These are phyloP conservation scores for Rhea americana DNA, from an alignment of 2,113 vertebrate species.

Conservation along the genomic window DNA sequence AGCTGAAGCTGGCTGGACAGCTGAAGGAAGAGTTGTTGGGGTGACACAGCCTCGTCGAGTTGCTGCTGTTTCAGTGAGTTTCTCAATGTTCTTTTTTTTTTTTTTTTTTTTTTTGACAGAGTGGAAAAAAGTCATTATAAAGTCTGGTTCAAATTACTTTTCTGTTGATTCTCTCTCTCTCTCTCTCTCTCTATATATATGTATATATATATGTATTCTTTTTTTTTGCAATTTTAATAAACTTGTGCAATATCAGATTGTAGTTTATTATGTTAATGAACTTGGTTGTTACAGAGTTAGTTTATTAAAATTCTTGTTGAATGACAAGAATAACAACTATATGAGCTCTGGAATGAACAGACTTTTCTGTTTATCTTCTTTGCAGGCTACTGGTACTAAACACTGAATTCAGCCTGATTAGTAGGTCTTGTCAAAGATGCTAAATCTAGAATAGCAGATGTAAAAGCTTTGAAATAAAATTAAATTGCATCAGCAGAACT, in stretches of 20 bases:
- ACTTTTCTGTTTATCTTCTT: neutral
- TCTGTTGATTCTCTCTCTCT: neutral
- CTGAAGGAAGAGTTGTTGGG: constrained; percentile 92
- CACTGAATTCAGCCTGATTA: neutral
- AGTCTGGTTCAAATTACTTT: neutral
- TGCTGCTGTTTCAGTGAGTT: constrained; percentile 92
- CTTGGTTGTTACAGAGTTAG: neutral
- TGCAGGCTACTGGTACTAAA: neutral
- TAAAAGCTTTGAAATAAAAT: constrained; percentile 16
- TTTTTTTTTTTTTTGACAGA: too few relatives aligned
- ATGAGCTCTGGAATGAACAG: neutral
- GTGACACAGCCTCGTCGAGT: constrained; percentile 96
- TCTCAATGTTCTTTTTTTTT: too few relatives aligned
- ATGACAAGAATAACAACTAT: neutral
- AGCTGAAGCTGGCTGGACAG: constrained; percentile 96
- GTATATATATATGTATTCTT: too few relatives aligned
- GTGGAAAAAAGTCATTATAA: neutral
- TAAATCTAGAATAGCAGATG: neutral
- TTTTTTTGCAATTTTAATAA: neutral
- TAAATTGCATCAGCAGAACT: constrained; percentile 3
- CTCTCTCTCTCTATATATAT: too few relatives aligned
- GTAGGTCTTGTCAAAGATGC: neutral
- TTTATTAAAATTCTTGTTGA: neutral
- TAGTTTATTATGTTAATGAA: neutral
- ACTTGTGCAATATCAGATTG: neutral